Conservation (phyloP, 1,140 invertebrate genomes). For the Nomia melanderi region DNA sequence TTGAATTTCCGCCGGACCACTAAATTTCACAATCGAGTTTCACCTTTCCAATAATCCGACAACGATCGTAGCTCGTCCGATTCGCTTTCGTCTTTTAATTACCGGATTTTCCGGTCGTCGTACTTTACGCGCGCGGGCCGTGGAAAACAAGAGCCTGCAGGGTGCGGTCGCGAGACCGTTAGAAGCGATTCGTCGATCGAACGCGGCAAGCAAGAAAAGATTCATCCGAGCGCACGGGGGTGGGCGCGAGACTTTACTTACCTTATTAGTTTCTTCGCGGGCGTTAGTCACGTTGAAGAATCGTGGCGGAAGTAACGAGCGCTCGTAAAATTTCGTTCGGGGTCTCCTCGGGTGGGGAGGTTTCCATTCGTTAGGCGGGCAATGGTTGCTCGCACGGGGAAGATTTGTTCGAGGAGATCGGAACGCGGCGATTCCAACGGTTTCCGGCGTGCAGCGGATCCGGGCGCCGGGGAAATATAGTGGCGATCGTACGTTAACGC, state of each 20-base stretch:
- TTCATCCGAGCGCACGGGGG: no score
- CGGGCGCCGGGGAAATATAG: constrained; percentile 9
- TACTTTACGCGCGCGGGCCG: no score
- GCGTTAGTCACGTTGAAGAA: constrained; percentile 37
- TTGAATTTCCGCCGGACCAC: no score
- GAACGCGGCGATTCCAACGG: constrained; percentile 11
- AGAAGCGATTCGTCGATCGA: no score
- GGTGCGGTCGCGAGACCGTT: no score
- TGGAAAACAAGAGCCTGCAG: no score
- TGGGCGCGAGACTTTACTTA: not conserved
- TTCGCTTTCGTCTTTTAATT: no score
- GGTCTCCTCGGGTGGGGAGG: not conserved
- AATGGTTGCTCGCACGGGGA: not conserved
- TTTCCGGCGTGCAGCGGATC: constrained; percentile 16
- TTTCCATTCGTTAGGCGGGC: constrained; percentile 25
- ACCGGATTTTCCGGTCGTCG: not conserved
- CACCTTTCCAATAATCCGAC: no score
- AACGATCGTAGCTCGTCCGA: no score
- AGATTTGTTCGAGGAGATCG: constrained; percentile 46
- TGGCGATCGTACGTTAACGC: constrained; percentile 50
- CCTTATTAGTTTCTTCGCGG: constrained; percentile 36
- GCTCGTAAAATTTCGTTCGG: constrained; percentile 40
- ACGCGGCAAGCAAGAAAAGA: not conserved
- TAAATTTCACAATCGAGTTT: no score
- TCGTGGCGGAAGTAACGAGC: constrained; percentile 30